These are phyloP conservation scores for Steatornis caripensis DNA, from an alignment of 2,113 vertebrate genomes.

Conservation along the genomic window DNA sequence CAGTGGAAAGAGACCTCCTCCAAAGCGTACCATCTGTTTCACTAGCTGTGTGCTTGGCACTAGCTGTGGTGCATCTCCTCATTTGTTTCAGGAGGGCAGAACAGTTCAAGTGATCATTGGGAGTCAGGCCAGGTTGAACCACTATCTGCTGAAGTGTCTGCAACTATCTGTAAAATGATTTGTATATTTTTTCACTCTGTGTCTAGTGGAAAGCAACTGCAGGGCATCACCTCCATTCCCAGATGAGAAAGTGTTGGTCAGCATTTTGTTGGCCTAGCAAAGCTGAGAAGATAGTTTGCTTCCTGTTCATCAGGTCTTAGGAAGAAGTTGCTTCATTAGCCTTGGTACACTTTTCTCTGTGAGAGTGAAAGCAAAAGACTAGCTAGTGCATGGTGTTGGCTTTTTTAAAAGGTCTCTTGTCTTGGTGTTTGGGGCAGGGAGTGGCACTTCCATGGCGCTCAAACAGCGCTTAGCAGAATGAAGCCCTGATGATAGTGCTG, in stretches of 20 bases:
- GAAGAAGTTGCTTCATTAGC: neutral
- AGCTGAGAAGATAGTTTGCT: neutral
- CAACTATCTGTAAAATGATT: neutral
- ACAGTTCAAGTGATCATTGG: neutral
- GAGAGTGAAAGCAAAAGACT: neutral
- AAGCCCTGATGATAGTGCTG: neutral
- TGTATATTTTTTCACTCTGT: neutral
- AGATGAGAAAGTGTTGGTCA: neutral
- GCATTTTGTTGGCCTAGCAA: neutral
- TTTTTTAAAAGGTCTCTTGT: neutral
- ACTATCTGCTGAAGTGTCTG: neutral
- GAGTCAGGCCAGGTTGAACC: neutral
- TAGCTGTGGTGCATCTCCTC: neutral
- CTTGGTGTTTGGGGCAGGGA: neutral
- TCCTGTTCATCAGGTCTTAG: neutral
- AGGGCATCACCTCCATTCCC: neutral
- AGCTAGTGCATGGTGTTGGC: neutral
- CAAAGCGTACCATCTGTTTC: neutral
- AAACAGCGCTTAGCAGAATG: neutral
- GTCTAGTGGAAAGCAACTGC: neutral
- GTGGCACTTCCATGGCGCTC: neutral
- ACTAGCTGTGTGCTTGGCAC: neutral
- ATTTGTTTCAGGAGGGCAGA: neutral
- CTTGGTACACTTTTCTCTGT: neutral
- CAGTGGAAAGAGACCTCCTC: neutral